A percentile compares a stretch with the other conserved stretches of the same genome.
phyloP scores from a whole-genome alignment of 2,797 vertebrate genomes.

The Amphiprion clarkii region DNA sequence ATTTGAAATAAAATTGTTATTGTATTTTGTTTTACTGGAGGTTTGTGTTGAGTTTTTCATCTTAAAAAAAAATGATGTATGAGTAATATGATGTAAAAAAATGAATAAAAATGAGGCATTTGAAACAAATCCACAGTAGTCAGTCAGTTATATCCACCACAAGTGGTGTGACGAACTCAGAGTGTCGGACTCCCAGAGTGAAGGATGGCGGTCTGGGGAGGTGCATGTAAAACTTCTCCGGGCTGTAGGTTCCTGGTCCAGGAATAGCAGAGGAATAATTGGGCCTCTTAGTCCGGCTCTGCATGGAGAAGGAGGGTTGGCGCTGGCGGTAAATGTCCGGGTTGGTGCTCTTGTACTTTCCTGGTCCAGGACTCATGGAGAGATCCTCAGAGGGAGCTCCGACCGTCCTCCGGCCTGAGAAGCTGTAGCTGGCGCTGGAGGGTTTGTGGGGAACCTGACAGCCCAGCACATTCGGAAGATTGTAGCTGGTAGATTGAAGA shows the following conservation, averaged over 20 bases:
- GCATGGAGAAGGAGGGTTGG: slow-evolving; percentile 90
- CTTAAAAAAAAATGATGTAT: neutral
- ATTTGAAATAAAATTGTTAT: neutral
- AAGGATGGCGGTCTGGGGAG: slow-evolving; percentile 85
- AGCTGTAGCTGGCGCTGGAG: slow-evolving; percentile 88
- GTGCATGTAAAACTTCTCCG: slow-evolving; percentile 85
- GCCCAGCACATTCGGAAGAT: slow-evolving; percentile 88
- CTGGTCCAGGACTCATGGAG: slow-evolving; percentile 87
- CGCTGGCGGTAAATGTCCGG: slow-evolving; percentile 85
- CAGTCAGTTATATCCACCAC: slow-evolving; percentile 78
- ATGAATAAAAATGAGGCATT: slow-evolving; percentile 35
- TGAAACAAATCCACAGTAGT: slow-evolving; percentile 16
- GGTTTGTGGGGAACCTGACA: slow-evolving; percentile 83
- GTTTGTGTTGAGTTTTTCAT: neutral
- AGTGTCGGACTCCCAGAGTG: slow-evolving; percentile 89
- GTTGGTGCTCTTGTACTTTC: slow-evolving; percentile 86
- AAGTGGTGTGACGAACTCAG: slow-evolving; percentile 86
- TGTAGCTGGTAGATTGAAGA: slow-evolving; percentile 82
- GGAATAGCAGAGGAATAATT: slow-evolving; percentile 72
- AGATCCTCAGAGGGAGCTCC: slow-evolving; percentile 85
- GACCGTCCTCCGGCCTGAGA: slow-evolving; percentile 70
- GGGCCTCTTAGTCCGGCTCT: slow-evolving; percentile 82
- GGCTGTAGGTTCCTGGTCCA: slow-evolving; percentile 88
- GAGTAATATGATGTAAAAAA: slow-evolving; percentile 1
- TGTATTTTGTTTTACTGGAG: slow-evolving; percentile 14